Evolutionary conservation across 2,113 vertebrate species (phyloP).

Genomic region (Psephotus haematonotus): DNA sequence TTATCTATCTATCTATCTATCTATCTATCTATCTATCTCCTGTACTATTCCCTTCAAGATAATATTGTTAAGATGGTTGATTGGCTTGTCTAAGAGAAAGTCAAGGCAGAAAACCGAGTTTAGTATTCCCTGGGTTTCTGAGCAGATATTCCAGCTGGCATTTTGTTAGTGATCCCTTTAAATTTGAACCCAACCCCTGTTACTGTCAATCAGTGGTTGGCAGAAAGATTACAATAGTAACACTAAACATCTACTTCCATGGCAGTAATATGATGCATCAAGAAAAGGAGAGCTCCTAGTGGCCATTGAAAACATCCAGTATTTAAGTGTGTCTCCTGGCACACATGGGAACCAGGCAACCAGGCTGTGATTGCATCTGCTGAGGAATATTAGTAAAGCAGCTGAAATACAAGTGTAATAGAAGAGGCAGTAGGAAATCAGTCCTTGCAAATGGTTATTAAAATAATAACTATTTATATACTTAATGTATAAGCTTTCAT

Average conservation of each 20-base stretch:
- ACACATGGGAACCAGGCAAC: not conserved
- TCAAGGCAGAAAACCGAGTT: not conserved
- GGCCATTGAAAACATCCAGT: not conserved
- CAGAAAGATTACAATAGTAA: not conserved
- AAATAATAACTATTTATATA: not conserved
- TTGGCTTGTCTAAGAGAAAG: not conserved
- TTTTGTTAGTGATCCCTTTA: not conserved
- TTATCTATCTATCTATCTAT: too few species aligned
- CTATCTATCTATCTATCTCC: too few species aligned
- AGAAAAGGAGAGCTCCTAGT: not conserved
- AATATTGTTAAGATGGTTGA: not conserved
- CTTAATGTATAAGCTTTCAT: not conserved
- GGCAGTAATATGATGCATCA: not conserved
- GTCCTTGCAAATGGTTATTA: not conserved
- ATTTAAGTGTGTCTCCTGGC: not conserved
- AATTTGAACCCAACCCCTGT: not conserved
- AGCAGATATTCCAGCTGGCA: not conserved
- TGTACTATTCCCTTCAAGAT: not conserved
- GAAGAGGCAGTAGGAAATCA: not conserved
- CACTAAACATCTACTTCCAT: not conserved
- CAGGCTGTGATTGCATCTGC: not conserved
- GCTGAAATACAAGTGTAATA: not conserved
- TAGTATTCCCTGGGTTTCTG: not conserved
- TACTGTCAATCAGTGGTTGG: not conserved
- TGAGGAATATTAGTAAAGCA: not conserved